phyloP scores from a whole-genome alignment of 2,113 vertebrate genomes.

The Tachysurus vachellii region DNA sequence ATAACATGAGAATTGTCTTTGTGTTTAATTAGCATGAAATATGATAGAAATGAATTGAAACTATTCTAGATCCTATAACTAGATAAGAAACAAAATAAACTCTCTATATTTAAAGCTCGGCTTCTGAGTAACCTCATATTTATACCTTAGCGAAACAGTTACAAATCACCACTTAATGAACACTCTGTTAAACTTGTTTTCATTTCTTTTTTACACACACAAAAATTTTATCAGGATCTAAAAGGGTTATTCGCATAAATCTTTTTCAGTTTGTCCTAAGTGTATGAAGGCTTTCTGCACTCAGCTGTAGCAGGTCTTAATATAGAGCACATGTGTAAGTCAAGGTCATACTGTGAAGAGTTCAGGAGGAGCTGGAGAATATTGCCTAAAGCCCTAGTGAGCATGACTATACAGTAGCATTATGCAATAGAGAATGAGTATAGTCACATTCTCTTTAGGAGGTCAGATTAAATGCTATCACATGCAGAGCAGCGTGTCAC shows the following conservation, averaged over 20 bases:
- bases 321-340: constrained; percentile 20
- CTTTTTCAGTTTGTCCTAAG: neutral
- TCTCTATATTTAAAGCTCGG: neutral
- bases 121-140: neutral
- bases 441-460: constrained; percentile 18
- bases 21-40: neutral
- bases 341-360: constrained; percentile 15
- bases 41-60: neutral
- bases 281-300: neutral
- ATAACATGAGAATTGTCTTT: neutral
- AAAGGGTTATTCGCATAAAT: neutral
- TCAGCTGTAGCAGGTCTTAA: neutral
- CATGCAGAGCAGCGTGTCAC: neutral
- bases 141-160: neutral
- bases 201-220: neutral
- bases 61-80: neutral
- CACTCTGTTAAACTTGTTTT: neutral
- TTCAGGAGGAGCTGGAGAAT: neutral
- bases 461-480: neutral
- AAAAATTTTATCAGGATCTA: neutral
- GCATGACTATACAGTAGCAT: neutral
- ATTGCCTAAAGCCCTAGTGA: neutral
- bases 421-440: neutral
- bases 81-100: neutral
- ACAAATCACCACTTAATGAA: neutral